Evolutionary conservation across 2,113 vertebrate genomes (phyloP).

Genomic region (Forbesichthys agassizii): DNA sequence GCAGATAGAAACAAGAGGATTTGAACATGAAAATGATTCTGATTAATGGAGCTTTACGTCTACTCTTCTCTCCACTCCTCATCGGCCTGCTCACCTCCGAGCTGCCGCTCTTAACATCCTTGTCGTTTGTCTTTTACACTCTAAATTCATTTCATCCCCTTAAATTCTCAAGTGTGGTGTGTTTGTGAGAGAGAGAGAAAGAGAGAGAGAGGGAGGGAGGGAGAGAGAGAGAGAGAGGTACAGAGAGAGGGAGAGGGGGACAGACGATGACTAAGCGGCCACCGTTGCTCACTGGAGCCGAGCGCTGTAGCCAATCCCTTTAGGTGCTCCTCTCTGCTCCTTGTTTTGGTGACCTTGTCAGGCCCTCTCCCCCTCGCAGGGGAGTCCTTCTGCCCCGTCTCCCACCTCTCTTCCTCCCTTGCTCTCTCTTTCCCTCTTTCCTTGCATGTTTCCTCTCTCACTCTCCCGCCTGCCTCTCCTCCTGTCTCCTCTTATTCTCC

Average conservation of each 20-base stretch:
- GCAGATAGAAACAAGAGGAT: too few species aligned
- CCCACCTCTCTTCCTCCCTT: neutral
- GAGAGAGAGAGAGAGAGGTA: neutral
- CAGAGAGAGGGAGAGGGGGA: constrained; percentile 32
- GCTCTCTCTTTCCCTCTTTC: neutral
- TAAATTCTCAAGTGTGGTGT: constrained; percentile 28
- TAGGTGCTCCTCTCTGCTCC: constrained; percentile 60
- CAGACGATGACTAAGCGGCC: constrained; percentile 73
- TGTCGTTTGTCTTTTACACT: constrained; percentile 31
- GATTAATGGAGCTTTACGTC: neutral
- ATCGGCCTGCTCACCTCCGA: constrained; percentile 38
- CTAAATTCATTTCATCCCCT: constrained; percentile 29
- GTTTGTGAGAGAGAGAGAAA: neutral
- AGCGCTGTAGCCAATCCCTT: constrained; percentile 67
- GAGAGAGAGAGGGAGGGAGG: neutral
- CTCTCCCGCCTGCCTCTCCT: neutral
- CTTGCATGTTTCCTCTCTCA: neutral
- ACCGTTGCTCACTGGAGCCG: constrained; percentile 47
- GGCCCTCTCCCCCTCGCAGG: constrained; percentile 40
- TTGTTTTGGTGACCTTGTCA: constrained; percentile 56
- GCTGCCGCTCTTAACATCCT: constrained; percentile 36
- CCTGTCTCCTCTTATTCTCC: too few species aligned
- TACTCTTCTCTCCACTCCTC: constrained; percentile 21
- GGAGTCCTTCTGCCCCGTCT: neutral
- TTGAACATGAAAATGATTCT: too few species aligned